Evolutionary conservation across 2,888 invertebrate species (phyloP).

Genomic region (Rhyacophila evoluta): DNA sequence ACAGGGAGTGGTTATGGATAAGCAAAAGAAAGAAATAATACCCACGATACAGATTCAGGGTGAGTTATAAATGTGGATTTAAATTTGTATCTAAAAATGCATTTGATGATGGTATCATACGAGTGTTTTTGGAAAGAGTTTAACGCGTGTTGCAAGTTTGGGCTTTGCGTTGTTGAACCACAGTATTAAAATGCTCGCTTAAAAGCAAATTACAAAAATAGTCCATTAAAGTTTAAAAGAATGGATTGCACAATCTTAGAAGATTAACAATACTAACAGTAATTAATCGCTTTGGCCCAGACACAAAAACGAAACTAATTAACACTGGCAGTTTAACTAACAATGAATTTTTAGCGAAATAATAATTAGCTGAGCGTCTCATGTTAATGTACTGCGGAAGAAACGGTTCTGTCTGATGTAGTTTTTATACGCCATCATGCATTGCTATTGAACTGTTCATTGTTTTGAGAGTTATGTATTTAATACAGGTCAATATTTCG

Average conservation of each 20-base stretch:
- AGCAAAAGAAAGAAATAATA: too few species aligned
- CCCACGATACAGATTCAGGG: too few species aligned
- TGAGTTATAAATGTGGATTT: too few species aligned
- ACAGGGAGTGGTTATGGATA: too few species aligned
- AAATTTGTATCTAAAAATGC: too few species aligned
- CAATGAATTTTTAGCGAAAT: slow-evolving; percentile 17
- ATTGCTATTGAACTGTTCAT: background rate
- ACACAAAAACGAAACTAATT: slow-evolving; percentile 17
- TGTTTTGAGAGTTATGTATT: background rate
- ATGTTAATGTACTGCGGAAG: background rate
- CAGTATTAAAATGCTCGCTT: background rate
- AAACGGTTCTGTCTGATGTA: background rate
- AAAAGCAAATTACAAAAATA: background rate
- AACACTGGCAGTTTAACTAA: background rate
- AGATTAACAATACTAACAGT: background rate
- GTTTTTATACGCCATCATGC: background rate
- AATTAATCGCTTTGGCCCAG: slow-evolving; percentile 5
- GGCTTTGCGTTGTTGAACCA: too few species aligned
- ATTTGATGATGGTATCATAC: too few species aligned
- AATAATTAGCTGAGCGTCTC: background rate
- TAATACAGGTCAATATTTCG: background rate
- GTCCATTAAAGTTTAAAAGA: background rate
- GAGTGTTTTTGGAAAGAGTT: too few species aligned
- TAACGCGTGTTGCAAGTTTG: too few species aligned
- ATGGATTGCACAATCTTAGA: background rate